Evolutionary conservation across 2,113 vertebrate species (phyloP).

Genomic region (Sapayoa aenigma): DNA sequence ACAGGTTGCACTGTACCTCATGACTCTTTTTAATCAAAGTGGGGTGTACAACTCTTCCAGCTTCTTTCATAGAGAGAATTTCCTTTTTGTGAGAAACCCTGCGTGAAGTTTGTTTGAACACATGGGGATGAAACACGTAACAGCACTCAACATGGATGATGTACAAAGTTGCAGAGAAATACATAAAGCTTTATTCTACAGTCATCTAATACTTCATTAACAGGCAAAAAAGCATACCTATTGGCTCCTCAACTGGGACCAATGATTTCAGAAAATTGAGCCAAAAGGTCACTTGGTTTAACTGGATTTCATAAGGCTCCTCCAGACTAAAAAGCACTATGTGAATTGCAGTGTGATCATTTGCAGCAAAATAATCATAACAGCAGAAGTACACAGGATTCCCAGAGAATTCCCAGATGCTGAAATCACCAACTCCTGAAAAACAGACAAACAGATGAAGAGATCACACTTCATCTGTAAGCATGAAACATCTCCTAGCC

Average conservation of each 20-base stretch:
- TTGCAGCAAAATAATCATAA: conserved; percentile 95
- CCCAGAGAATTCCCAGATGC: conserved; percentile 96
- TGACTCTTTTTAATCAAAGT: not conserved
- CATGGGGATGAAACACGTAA: not conserved
- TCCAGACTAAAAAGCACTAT: conserved; percentile 92
- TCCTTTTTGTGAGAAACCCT: not conserved
- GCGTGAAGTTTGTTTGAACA: not conserved
- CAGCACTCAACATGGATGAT: not conserved
- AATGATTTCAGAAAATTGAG: conserved; percentile 93
- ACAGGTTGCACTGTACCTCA: not conserved
- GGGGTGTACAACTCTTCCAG: not conserved
- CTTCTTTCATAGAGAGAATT: not conserved
- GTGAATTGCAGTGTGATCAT: conserved; percentile 89
- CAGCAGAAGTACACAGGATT: conserved; percentile 95
- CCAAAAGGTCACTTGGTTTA: conserved; percentile 96
- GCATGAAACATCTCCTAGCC: not conserved
- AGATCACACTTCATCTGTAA: not conserved
- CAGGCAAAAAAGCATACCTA: conserved; percentile 73
- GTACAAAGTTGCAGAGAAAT: not conserved
- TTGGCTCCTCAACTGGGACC: conserved; percentile 84
- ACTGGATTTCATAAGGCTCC: conserved; percentile 93
- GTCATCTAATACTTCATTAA: not conserved
- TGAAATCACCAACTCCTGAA: conserved; percentile 93
- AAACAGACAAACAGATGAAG: not conserved
- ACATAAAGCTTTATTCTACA: not conserved